These are phyloP conservation scores for Scortum barcoo DNA, from an alignment of 2,113 vertebrate species.

Conservation along the genomic window DNA sequence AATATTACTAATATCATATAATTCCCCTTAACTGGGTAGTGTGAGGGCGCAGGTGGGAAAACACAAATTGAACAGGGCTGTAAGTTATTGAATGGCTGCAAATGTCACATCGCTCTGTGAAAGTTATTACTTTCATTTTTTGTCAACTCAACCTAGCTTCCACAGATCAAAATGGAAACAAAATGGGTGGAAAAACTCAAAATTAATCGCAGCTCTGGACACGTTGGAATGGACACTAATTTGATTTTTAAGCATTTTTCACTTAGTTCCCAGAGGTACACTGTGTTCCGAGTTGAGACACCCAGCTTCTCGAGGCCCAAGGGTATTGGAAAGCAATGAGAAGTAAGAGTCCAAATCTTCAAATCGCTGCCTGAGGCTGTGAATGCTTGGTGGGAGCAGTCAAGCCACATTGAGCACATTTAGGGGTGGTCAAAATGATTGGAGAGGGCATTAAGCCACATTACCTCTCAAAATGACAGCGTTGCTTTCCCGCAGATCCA, in stretches of 20 bases:
- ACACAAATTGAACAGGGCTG: conserved; percentile 51
- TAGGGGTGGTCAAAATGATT: conserved; percentile 59
- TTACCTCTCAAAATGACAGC: conserved; percentile 62
- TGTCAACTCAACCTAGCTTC: background rate
- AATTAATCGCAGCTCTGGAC: conserved; percentile 3
- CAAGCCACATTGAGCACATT: conserved; percentile 73
- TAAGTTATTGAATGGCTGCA: conserved; percentile 40
- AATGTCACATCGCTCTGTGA: conserved; percentile 33
- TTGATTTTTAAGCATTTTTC: conserved; percentile 47
- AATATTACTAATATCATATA: conserved; percentile 81
- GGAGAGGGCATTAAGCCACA: conserved; percentile 68
- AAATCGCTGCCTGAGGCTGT: conserved; percentile 52
- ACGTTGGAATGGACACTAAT: background rate
- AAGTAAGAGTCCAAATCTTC: conserved; percentile 63
- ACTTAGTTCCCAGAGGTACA: conserved; percentile 28
- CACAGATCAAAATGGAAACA: background rate
- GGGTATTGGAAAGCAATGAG: conserved; percentile 50
- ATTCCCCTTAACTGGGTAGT: conserved; percentile 69
- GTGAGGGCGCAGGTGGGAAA: conserved; percentile 51
- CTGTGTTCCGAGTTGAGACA: conserved; percentile 34
- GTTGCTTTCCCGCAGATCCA: conserved; percentile 40
- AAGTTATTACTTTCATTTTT: conserved; percentile 38
- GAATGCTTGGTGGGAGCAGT: conserved; percentile 57
- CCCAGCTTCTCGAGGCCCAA: conserved; percentile 11
- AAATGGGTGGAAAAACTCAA: background rate